Conservation (phyloP, 1,140 invertebrate genomes). For the Vollenhovia emeryi region DNA sequence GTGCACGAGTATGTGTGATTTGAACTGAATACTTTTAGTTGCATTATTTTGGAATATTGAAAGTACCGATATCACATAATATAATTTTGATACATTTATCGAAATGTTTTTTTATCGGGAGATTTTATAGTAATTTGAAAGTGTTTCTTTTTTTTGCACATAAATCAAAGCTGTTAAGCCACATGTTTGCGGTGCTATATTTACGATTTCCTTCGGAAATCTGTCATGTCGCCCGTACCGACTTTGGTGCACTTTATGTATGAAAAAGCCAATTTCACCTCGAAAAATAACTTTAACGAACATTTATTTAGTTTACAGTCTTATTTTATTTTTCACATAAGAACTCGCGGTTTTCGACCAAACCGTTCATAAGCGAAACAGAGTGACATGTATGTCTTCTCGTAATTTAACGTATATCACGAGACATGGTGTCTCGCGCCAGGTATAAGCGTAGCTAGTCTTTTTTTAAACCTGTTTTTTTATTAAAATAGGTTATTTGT, state of each 20-base stretch:
- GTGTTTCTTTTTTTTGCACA: neutral
- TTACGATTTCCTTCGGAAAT: neutral
- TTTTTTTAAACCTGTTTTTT: too few species aligned
- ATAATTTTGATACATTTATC: neutral
- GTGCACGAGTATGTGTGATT: neutral
- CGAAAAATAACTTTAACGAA: conserved; percentile 2
- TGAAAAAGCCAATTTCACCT: neutral
- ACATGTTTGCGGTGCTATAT: neutral
- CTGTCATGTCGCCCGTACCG: neutral
- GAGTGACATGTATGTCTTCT: neutral
- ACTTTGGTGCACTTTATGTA: neutral
- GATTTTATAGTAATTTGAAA: neutral
- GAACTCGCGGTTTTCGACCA: neutral
- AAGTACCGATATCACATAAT: neutral
- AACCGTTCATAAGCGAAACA: neutral
- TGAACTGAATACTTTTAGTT: neutral
- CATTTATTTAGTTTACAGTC: neutral
- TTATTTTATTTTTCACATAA: neutral
- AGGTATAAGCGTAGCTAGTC: too few species aligned
- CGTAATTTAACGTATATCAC: neutral
- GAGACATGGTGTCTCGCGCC: too few species aligned
- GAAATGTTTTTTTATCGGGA: neutral
- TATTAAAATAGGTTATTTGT: too few species aligned
- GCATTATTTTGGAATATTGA: neutral
- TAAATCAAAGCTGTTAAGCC: neutral